Percentiles rank a stretch among this genome's conserved stretches.
phyloP scores from a whole-genome alignment of 2,113 vertebrate genomes.

The Psephotus haematonotus region DNA sequence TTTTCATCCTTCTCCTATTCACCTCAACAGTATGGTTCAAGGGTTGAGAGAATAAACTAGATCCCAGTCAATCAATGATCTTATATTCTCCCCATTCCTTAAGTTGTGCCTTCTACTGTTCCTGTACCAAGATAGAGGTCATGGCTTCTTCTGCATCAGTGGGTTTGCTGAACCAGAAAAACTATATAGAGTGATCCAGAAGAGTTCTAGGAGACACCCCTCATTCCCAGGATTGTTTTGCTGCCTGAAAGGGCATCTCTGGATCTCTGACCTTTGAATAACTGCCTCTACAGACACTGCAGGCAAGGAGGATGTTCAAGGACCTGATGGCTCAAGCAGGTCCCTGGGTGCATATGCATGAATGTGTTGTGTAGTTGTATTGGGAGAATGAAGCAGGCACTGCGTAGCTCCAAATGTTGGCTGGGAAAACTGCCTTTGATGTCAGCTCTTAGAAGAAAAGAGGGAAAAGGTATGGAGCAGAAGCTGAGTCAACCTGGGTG shows the following conservation, averaged over 20 bases:
- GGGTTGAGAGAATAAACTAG: background rate
- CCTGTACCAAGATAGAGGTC: background rate
- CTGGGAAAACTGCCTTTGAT: background rate
- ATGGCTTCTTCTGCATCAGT: background rate
- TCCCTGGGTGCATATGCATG: background rate
- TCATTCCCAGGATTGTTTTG: background rate
- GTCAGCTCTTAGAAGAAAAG: background rate
- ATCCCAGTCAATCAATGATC: background rate
- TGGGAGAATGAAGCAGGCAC: background rate
- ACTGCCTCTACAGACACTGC: background rate
- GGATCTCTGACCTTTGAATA: background rate
- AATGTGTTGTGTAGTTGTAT: background rate
- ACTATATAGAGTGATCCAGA: background rate
- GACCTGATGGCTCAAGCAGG: conserved; percentile 8
- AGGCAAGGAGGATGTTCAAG: background rate
- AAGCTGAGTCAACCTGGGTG: conserved; percentile 31
- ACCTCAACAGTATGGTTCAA: background rate
- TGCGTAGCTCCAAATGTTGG: background rate
- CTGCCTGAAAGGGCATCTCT: background rate
- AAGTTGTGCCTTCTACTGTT: background rate
- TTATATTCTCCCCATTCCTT: background rate
- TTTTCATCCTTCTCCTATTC: background rate
- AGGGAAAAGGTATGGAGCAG: background rate
- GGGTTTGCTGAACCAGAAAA: background rate
- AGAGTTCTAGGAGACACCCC: background rate